Base-by-base conservation (phyloP, 1,140 invertebrate genomes). In the Tetranychus urticae region DNA sequence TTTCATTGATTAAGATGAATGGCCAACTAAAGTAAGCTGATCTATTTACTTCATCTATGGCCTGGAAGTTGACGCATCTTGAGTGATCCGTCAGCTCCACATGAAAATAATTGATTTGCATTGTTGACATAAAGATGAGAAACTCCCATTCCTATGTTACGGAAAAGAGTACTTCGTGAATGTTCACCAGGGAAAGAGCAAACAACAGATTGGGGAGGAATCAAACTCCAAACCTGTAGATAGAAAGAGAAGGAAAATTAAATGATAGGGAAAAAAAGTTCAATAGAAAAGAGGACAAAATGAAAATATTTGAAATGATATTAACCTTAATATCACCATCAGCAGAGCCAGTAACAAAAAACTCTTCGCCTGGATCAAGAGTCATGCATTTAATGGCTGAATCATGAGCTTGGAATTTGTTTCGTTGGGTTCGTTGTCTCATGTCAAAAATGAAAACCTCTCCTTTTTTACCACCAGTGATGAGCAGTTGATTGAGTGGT, bases 61-160 rank as follows among this genome's bases (percentile, higher is more conserved):
- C 85, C 82, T 31, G 88, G 86, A 65, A 96, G 75, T 70, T 87
- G 82, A 65, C 91, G 79, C 67, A 97, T 85, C 78, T 97, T 97
- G 81, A 99, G 88, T 50, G 91, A 96, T 65, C 92, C 93, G 77
- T 99, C 94, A 45, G 91, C 90, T 60, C 94, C 94, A 73, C 93
- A 97, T 1, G 92, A 97, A 75, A 92, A 97, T 65, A 99, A 75
- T 62, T 92, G 80, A 5, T 81, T 81, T 61, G 80, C 79, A 33
- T 81, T 78, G 72, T 96, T 90, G 56, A 97, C 81, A 67, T 87
- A 81, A 55, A 97, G 76, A 75, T 98, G 91, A 8, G 90, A 91
- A 2, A 97, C 92, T 6, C 94, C 93, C 65, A 91, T 88, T 54
- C 88, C 88, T 67, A 92, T 89, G 71, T 89, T 92, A 70, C 92